phyloP scores from a whole-genome alignment of 35 echinoderm and acorn worm genomes.

The Ptychodera flava region DNA sequence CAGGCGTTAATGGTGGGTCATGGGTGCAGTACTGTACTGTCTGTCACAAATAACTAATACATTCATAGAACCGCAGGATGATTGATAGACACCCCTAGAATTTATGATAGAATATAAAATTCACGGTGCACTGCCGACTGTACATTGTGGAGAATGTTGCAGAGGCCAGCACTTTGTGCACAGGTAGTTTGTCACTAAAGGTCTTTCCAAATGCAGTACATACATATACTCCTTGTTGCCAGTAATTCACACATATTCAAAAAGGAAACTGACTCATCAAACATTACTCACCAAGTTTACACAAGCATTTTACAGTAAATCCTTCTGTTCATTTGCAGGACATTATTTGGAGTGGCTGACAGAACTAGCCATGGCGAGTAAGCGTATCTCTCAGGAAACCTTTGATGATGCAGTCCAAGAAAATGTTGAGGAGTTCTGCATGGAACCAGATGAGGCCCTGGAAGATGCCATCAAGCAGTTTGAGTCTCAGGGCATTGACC shows the following conservation, averaged over 20 bases:
- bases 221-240: neutral
- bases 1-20: no score
- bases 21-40: no score
- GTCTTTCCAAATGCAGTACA: no score
- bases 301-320: no score
- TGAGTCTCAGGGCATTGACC: slow-evolving; percentile 84
- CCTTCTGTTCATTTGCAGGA: neutral
- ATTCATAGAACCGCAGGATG: no score
- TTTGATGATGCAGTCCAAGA: slow-evolving; percentile 93
- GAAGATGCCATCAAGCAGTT: slow-evolving; percentile 81
- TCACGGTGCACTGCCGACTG: no score
- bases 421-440: slow-evolving; percentile 93
- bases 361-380: slow-evolving; percentile 11
- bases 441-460: slow-evolving; percentile 70
- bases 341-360: neutral
- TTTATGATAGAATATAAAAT: no score
- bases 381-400: slow-evolving; percentile 84
- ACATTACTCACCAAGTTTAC: neutral
- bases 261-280: neutral
- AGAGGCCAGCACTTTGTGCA: no score
- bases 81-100: no score
- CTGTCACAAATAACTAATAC: no score
- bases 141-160: no score
- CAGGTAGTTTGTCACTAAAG: no score
- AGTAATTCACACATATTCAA: neutral